Percentiles rank a stretch among this genome's conserved stretches.
Conservation (phyloP, 1,140 invertebrate species). For the Stegodyphus dumicola region DNA sequence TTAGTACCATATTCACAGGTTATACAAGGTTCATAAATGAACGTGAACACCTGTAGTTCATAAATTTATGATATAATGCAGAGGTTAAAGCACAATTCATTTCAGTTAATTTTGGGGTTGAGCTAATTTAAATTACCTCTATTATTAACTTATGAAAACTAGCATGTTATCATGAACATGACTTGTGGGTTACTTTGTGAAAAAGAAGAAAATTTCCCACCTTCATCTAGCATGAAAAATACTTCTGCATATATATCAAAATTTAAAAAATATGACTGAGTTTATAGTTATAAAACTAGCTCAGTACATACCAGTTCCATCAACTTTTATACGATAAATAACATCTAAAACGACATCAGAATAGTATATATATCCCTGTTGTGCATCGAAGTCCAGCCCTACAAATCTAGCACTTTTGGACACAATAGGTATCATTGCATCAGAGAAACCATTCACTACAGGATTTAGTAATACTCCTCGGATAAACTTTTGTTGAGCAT, state of each 20-base stretch:
- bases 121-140: too few relatives aligned
- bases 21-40: too few relatives aligned
- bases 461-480: conserved; percentile 93
- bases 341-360: conserved; percentile 97
- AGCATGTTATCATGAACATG: too few relatives aligned
- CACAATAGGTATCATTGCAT: conserved; percentile 85
- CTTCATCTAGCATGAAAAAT: not conserved
- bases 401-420: conserved; percentile 93
- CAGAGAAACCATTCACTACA: conserved; percentile 88
- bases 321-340: conserved; percentile 90
- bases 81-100: too few relatives aligned
- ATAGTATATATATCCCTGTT: conserved; percentile 93
- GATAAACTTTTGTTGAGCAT: conserved; percentile 96
- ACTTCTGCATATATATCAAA: not conserved
- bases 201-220: not conserved
- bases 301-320: conserved; percentile 77
- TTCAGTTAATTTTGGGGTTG: too few relatives aligned
- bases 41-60: too few relatives aligned
- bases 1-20: too few relatives aligned
- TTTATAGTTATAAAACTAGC: not conserved
- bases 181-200: too few relatives aligned
- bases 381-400: conserved; percentile 94
- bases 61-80: too few relatives aligned
- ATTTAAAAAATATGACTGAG: not conserved
- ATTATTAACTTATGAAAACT: too few relatives aligned